Evolutionary conservation across 2,888 invertebrate genomes (phyloP).

Genomic region (Melanophora roralis): DNA sequence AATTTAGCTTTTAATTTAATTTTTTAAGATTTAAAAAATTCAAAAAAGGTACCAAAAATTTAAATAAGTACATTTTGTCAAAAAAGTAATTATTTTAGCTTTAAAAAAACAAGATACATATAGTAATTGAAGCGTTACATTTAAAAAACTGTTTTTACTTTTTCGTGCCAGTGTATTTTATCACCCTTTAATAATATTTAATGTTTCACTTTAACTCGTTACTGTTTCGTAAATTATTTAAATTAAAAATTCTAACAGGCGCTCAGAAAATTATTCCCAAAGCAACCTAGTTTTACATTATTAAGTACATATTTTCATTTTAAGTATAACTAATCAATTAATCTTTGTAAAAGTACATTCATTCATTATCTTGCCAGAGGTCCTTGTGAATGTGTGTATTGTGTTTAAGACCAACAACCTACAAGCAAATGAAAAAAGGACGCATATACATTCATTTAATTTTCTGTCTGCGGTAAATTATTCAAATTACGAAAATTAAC

Average conservation of each 20-base stretch:
- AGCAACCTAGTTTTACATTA: too few species aligned
- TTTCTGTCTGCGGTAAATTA: slow-evolving; percentile 62
- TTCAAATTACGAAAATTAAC: slow-evolving; percentile 66
- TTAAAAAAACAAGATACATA: too few species aligned
- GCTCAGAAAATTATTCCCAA: slow-evolving; percentile 40
- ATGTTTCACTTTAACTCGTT: background rate
- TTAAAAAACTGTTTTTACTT: too few species aligned
- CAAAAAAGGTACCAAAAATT: too few species aligned
- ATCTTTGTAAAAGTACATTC: background rate
- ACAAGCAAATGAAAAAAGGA: slow-evolving; percentile 1
- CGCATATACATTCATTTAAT: slow-evolving; percentile 10
- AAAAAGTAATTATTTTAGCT: too few species aligned
- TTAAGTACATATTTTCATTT: background rate
- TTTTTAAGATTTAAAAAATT: too few species aligned
- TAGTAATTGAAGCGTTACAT: too few species aligned
- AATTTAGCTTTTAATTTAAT: too few species aligned
- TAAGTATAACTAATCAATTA: slow-evolving; percentile 8
- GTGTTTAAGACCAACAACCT: background rate
- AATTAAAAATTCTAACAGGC: slow-evolving; percentile 64
- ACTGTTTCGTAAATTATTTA: slow-evolving; percentile 63
- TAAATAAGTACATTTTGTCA: too few species aligned
- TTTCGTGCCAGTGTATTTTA: background rate
- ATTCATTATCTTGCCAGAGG: background rate
- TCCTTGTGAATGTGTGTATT: background rate
- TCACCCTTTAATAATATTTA: background rate